Conservation (phyloP, 2,888 invertebrate species). For the Palloptera scutellata region DNA sequence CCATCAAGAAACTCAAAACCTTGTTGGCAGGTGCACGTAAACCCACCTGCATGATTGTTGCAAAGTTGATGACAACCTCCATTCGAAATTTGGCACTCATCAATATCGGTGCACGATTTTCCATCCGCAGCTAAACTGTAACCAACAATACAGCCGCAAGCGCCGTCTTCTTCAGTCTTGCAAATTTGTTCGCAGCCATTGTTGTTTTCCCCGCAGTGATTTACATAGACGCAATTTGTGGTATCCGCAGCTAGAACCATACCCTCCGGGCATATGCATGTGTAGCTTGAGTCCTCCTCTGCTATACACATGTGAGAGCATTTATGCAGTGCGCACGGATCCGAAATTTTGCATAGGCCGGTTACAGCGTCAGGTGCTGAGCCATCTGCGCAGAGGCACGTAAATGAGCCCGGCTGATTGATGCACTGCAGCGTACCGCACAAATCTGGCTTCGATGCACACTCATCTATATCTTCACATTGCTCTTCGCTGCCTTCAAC, state of each 20-base stretch:
- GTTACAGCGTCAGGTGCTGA: slow-evolving; percentile 53
- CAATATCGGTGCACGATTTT: slow-evolving; percentile 65
- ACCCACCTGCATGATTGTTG: slow-evolving; percentile 65
- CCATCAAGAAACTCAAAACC: slow-evolving; percentile 61
- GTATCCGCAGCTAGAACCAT: slow-evolving; percentile 64
- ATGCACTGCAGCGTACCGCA: slow-evolving; percentile 58
- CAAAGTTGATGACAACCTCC: slow-evolving; percentile 65
- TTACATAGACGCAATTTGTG: slow-evolving; percentile 62
- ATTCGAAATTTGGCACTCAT: slow-evolving; percentile 67
- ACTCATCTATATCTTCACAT: slow-evolving; percentile 67
- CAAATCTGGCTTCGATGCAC: slow-evolving; percentile 54
- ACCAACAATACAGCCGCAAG: slow-evolving; percentile 63
- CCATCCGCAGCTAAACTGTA: slow-evolving; percentile 61
- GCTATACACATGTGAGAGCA: slow-evolving; percentile 69
- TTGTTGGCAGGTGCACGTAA: slow-evolving; percentile 66
- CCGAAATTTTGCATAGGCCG: slow-evolving; percentile 52
- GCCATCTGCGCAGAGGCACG: slow-evolving; percentile 68
- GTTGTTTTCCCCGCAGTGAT: slow-evolving; percentile 66
- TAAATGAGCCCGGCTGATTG: slow-evolving; percentile 65
- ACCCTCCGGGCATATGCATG: slow-evolving; percentile 61
- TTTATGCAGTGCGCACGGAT: slow-evolving; percentile 66
- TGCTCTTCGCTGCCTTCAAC: slow-evolving; percentile 40
- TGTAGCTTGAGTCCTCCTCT: slow-evolving; percentile 63
- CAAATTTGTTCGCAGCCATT: slow-evolving; percentile 74
- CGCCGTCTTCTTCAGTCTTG: slow-evolving; percentile 48